Percentiles rank a stretch among this genome's conserved stretches.
phyloP scores from a whole-genome alignment of 2,797 vertebrate genomes.

The Myoxocephalus aenaeus region DNA sequence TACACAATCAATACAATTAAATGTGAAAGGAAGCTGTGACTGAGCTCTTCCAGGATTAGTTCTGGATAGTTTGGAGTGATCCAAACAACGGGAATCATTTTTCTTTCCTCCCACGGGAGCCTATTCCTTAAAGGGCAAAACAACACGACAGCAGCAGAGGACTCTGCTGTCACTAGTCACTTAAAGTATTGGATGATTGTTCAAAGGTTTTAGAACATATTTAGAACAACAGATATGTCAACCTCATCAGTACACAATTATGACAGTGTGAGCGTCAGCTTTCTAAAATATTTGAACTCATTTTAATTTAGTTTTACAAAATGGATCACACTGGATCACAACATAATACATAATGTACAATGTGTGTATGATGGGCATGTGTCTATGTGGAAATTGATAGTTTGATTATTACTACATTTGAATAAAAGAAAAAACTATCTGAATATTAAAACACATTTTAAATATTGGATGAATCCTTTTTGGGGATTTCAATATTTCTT shows the following conservation, averaged over 20 bases:
- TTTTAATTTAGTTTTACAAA: neutral
- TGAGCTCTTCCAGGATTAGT: slow-evolving; percentile 36
- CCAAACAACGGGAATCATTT: slow-evolving; percentile 15
- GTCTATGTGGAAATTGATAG: neutral
- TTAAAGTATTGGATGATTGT: neutral
- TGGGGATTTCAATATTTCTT: neutral
- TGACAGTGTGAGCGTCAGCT: neutral
- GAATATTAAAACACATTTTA: neutral
- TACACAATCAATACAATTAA: slow-evolving; percentile 41
- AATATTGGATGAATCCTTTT: neutral
- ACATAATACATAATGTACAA: neutral
- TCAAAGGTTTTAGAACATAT: neutral
- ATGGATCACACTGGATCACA: no score
- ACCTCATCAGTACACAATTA: neutral
- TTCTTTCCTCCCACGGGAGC: slow-evolving; percentile 10
- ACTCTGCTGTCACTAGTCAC: neutral
- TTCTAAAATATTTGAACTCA: neutral
- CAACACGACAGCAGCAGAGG: neutral
- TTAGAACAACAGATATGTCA: neutral
- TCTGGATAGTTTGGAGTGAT: slow-evolving; percentile 7
- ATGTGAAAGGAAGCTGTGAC: slow-evolving; percentile 45
- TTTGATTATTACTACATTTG: neutral
- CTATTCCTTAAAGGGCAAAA: slow-evolving; percentile 13
- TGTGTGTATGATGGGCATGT: neutral
- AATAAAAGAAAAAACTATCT: neutral